Evolutionary conservation across 92 coral and sea anemone genomes (phyloP).

Genomic region (Desmophyllum pertusum): DNA sequence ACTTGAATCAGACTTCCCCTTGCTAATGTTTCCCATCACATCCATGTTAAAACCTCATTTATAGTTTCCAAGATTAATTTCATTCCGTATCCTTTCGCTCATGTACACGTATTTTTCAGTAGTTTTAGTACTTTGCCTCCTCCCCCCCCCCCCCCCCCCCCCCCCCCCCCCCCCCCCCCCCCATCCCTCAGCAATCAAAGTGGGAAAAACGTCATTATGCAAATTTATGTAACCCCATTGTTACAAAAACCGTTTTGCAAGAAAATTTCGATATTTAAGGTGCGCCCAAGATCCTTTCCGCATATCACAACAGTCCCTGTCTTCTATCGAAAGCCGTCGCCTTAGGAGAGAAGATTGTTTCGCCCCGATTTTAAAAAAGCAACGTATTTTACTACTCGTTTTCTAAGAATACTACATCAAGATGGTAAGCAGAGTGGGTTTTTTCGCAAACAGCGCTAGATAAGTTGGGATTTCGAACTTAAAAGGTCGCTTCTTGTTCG

Average conservation of each 20-base stretch:
- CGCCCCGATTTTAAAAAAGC: not conserved
- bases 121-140: not conserved
- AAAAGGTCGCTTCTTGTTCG: no score
- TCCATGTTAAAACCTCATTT: no score
- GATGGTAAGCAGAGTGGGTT: constrained; percentile 9
- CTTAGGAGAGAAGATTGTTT: not conserved
- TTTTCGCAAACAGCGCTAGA: not conserved
- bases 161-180: not conserved
- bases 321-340: constrained; percentile 14
- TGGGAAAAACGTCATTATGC: no score
- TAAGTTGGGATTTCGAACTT: no score
- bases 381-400: not conserved
- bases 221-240: not conserved
- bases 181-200: not conserved
- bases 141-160: not conserved
- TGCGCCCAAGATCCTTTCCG: not conserved
- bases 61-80: no score
- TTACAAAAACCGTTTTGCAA: not conserved
- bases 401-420: not conserved
- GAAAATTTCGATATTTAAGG: not conserved
- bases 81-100: no score
- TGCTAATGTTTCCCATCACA: no score
- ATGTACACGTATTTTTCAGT: no score
- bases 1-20: no score
- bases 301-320: constrained; percentile 5